These are phyloP conservation scores for Bombus affinis DNA, from an alignment of 1,140 invertebrate species.

Conservation along the genomic window DNA sequence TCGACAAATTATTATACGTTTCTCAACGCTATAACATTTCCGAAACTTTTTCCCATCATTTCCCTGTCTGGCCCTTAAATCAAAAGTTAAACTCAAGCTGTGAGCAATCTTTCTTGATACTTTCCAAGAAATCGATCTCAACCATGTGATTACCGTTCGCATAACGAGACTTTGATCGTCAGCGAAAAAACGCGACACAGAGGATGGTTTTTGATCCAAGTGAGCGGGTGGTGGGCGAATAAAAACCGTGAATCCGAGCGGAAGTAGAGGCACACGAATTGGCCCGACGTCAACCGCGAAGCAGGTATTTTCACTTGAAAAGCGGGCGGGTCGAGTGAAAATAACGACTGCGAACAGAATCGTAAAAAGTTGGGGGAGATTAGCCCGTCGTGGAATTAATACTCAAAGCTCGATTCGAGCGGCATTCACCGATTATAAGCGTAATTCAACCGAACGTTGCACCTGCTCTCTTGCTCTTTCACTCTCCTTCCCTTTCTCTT, in stretches of 20 bases:
- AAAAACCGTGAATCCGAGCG: neutral
- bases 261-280: neutral
- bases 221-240: neutral
- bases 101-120: neutral
- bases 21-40: too few species aligned
- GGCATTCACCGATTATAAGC: conserved; percentile 35
- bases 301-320: neutral
- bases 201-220: neutral
- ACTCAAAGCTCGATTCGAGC: conserved; percentile 55
- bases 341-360: neutral
- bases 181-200: neutral
- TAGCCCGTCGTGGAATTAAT: conserved; percentile 36
- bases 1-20: too few species aligned
- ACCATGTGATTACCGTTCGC: neutral
- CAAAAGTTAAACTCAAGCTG: too few species aligned
- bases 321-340: neutral
- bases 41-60: too few species aligned
- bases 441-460: conserved; percentile 26
- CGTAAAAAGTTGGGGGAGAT: conserved; percentile 65
- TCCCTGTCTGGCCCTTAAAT: too few species aligned
- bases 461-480: neutral
- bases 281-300: neutral
- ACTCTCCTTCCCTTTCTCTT: neutral
- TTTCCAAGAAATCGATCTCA: neutral
- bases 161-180: neutral